Evolutionary conservation across 2,113 vertebrate species (phyloP).

Genomic region (Perca fluviatilis): DNA sequence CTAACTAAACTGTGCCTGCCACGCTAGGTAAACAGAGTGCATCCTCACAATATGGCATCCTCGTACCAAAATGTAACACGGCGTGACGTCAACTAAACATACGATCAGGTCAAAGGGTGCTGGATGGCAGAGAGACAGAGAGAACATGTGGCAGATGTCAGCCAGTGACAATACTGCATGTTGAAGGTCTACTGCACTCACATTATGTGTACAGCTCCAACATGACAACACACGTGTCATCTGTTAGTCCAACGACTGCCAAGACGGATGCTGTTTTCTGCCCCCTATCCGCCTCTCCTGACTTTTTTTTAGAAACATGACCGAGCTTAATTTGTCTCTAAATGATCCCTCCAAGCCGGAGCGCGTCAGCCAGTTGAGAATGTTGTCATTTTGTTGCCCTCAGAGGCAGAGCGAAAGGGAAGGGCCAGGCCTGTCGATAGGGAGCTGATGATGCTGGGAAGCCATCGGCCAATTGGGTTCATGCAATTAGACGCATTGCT

Average conservation of each 20-base stretch:
- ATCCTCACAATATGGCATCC: no score
- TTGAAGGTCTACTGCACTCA: background rate
- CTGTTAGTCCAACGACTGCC: conserved; percentile 15
- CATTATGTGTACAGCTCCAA: background rate
- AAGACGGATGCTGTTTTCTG: conserved; percentile 19
- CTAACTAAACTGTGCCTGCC: no score
- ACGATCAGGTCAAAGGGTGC: background rate
- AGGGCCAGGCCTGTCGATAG: conserved; percentile 14
- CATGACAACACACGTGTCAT: conserved; percentile 21
- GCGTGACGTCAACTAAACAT: no score
- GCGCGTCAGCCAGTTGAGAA: conserved; percentile 15
- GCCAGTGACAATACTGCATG: background rate
- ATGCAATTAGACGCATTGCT: conserved; percentile 61
- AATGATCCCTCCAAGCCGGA: conserved; percentile 33
- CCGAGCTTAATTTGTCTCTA: conserved; percentile 45
- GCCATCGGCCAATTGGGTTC: conserved; percentile 48
- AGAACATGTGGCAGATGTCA: conserved; percentile 24
- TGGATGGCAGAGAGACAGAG: background rate
- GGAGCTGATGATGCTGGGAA: conserved; percentile 39
- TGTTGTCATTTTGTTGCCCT: conserved; percentile 19
- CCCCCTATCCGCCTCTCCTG: conserved; percentile 7
- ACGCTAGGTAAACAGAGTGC: no score
- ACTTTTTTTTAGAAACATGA: conserved; percentile 34
- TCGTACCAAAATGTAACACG: no score
- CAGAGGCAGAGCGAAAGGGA: conserved; percentile 3